Evolutionary conservation across 2,797 vertebrate genomes (phyloP), one percentile per base, ranked within the genome.

Genomic region (Alca torda): DNA sequence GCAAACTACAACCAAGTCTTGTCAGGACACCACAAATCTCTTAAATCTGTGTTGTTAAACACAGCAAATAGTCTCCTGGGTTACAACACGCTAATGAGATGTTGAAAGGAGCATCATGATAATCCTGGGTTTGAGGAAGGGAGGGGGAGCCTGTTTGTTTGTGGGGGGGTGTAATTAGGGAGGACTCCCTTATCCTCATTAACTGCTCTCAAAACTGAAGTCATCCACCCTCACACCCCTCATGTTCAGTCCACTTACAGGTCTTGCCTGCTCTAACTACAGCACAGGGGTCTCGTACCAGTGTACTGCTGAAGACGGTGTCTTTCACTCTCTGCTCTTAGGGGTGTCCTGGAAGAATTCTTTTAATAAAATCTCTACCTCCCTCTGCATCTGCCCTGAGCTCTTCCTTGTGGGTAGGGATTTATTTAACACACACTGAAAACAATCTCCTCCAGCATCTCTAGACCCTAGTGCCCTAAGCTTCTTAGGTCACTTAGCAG

Each of bases 401-500:
- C 64, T 56, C 56, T 91, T 93, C 43, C 67, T 88, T 88, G 53
- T 73, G 51, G 56, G 77, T 13, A 74, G 68, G 88, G 84, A 96
- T 95, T 94, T 95, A 74, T 95, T 94, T 95, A 74, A 67, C 24
- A 31, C 0, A 0, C 30, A 20, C 46, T 82, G 37, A 82, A 79
- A 85, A 77, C 68, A 85, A 56, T 84, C 87, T 93, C 79, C 61
- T 75, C 31, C 69, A 61, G 30, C 0, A 0, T 48, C 78, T 74
- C 67, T 24, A 84, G 80, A 73, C 80, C 48, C 39, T 26, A 26
- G 35, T 19, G 24, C 83, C 79, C 68, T 93, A 91, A 94, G 90
- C 93, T 90, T 33, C 95, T 96, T 84, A 84, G 81, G 86, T 90
- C 88, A 95, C 78, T 91, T 70, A 94, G 60, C 33, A 54, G 83